phyloP scores from a whole-genome alignment of 2,888 invertebrate species.

The Euproctis similis region DNA sequence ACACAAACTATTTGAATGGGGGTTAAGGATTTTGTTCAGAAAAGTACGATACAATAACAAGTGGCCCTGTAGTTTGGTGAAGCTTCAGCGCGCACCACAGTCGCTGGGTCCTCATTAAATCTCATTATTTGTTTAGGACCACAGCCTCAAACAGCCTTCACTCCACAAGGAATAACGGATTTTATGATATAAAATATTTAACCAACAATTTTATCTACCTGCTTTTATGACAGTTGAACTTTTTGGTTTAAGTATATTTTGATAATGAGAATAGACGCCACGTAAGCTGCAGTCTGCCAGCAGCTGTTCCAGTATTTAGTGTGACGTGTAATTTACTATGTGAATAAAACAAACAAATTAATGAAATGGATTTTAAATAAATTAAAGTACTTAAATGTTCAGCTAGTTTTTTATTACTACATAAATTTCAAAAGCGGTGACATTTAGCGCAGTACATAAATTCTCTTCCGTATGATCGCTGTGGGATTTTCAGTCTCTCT shows the following conservation, averaged over 20 bases:
- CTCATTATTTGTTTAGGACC: conserved; percentile 68
- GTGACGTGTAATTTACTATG: too few species aligned
- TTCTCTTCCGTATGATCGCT: too few species aligned
- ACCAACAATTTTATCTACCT: conserved; percentile 51
- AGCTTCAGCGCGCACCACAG: conserved; percentile 14
- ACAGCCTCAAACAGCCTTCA: conserved; percentile 58
- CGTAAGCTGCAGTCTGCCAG: conserved; percentile 12
- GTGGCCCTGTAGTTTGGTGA: conserved; percentile 17
- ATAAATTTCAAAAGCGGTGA: too few species aligned
- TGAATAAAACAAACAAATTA: too few species aligned
- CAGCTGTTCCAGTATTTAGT: conserved; percentile 9
- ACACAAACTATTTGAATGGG: conserved; percentile 3
- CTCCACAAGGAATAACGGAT: conserved; percentile 56
- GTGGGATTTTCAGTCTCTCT: too few species aligned
- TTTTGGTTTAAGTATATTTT: conserved; percentile 44
- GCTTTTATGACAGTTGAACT: conserved; percentile 60
- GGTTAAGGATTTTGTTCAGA: conserved; percentile 19
- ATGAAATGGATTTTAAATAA: too few species aligned
- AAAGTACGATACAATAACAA: conserved; percentile 22
- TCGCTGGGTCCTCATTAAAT: conserved; percentile 59
- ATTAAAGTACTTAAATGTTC: too few species aligned
- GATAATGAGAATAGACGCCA: conserved; percentile 17
- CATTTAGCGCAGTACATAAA: too few species aligned
- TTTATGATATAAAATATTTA: conserved; percentile 69
- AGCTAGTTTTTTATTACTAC: too few species aligned